Percentiles rank a stretch among this genome's conserved stretches.
These are phyloP conservation scores for Gymnoscelis rufifasciata DNA, from an alignment of 2,888 invertebrate genomes.

Conservation along the genomic window DNA sequence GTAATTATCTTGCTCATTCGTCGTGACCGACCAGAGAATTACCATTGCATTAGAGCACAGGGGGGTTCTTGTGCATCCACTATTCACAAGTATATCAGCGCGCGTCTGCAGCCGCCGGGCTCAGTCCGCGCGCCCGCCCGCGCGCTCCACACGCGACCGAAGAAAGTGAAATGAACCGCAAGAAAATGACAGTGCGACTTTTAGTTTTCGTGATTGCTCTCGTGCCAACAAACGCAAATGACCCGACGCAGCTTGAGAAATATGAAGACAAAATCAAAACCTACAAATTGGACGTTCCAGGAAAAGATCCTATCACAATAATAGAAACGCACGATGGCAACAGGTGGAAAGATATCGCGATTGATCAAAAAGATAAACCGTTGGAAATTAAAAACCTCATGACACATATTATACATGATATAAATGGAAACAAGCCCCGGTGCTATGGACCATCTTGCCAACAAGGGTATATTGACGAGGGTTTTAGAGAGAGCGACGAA, in stretches of 20 bases:
- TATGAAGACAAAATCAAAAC: constrained; percentile 64
- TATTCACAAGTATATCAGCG: constrained; percentile 74
- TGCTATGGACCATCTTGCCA: constrained; percentile 73
- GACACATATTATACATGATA: constrained; percentile 65
- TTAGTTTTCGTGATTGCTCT: constrained; percentile 51
- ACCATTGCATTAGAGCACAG: constrained; percentile 70
- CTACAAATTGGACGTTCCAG: constrained; percentile 78
- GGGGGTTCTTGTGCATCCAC: constrained; percentile 70
- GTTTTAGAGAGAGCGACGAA: constrained; percentile 48
- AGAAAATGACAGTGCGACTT: constrained; percentile 67
- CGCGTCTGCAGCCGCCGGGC: constrained; percentile 47
- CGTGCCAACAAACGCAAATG: constrained; percentile 48
- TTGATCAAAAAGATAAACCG: constrained; percentile 42
- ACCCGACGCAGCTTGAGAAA: constrained; percentile 55
- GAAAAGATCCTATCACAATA: constrained; percentile 78
- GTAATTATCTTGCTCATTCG: constrained; percentile 73
- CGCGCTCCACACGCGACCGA: constrained; percentile 59
- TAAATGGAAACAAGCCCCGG: constrained; percentile 52
- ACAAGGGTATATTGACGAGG: constrained; percentile 49
- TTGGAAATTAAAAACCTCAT: constrained; percentile 62
- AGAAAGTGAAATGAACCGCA: constrained; percentile 65
- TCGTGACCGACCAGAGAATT: constrained; percentile 71
- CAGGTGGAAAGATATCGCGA: constrained; percentile 43
- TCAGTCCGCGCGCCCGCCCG: constrained; percentile 65
- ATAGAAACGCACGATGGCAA: constrained; percentile 65